Percentiles rank a stretch among this genome's conserved stretches.
Conservation (phyloP, 2,797 vertebrate genomes). For the Glossophaga mutica region DNA sequence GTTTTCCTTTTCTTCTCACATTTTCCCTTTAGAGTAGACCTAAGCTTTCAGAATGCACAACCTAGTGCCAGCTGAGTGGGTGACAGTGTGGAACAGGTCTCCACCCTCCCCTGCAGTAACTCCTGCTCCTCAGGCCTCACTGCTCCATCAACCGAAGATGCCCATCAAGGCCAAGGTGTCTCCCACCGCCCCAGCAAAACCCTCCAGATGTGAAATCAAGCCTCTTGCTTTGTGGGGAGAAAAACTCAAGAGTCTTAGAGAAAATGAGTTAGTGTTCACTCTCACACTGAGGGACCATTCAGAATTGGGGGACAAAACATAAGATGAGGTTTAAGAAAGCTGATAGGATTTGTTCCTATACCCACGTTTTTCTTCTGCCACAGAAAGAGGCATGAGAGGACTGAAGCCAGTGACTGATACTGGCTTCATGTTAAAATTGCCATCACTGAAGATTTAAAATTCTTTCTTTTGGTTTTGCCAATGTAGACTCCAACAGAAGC, state of each 20-base stretch:
- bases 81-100: neutral
- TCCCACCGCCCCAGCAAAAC: neutral
- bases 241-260: neutral
- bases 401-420: neutral
- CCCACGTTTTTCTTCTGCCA: neutral
- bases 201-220: neutral
- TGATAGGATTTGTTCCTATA: neutral
- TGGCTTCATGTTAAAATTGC: neutral
- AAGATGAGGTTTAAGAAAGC: neutral
- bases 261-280: neutral
- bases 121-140: neutral
- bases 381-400: neutral
- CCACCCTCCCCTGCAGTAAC: neutral
- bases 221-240: neutral
- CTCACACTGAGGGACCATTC: neutral
- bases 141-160: neutral
- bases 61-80: neutral
- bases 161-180: neutral
- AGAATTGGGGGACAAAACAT: neutral
- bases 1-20: neutral
- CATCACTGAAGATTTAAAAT: neutral
- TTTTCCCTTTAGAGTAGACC: neutral
- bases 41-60: neutral
- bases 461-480: constrained; percentile 39
- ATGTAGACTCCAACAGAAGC: constrained; percentile 94